A percentile compares a stretch with the other conserved stretches of the same genome.
phyloP scores from a whole-genome alignment of 2,888 invertebrate species.

The Cephus pygmeus region DNA sequence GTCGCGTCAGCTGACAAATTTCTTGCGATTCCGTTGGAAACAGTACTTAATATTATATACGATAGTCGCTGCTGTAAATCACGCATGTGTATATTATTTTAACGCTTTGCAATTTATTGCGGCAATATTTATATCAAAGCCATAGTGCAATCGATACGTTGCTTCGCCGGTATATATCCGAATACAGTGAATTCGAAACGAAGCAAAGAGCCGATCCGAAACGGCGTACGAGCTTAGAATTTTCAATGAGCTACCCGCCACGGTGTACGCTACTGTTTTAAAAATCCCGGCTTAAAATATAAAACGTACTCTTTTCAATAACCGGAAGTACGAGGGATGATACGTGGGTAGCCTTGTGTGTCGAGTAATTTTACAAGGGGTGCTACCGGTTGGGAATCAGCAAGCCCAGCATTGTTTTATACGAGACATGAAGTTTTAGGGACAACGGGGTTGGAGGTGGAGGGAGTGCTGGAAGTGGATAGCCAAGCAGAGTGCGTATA shows the following conservation, averaged over 20 bases:
- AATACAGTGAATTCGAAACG: neutral
- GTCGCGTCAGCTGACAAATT: slow-evolving; percentile 50
- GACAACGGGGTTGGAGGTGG: neutral
- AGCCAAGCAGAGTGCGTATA: neutral
- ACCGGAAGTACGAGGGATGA: neutral
- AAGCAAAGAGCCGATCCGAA: neutral
- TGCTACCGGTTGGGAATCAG: neutral
- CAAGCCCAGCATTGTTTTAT: slow-evolving; percentile 24
- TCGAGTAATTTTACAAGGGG: slow-evolving; percentile 11
- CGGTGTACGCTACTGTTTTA: neutral
- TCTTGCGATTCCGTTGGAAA: slow-evolving; percentile 9
- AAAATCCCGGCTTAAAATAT: neutral
- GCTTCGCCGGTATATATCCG: neutral
- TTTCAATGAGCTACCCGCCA: neutral
- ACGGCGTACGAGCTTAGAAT: neutral
- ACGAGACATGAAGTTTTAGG: slow-evolving; percentile 20
- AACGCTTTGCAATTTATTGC: neutral
- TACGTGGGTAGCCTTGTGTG: neutral
- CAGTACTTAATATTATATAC: neutral
- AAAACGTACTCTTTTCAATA: slow-evolving; percentile 5
- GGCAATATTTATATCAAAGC: neutral
- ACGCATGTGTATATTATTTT: neutral
- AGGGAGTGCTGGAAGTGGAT: slow-evolving; percentile 1
- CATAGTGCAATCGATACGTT: neutral
- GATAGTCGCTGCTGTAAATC: neutral